These are phyloP conservation scores for Dasyornis broadbenti DNA, from an alignment of 2,113 vertebrate genomes.

Conservation along the genomic window DNA sequence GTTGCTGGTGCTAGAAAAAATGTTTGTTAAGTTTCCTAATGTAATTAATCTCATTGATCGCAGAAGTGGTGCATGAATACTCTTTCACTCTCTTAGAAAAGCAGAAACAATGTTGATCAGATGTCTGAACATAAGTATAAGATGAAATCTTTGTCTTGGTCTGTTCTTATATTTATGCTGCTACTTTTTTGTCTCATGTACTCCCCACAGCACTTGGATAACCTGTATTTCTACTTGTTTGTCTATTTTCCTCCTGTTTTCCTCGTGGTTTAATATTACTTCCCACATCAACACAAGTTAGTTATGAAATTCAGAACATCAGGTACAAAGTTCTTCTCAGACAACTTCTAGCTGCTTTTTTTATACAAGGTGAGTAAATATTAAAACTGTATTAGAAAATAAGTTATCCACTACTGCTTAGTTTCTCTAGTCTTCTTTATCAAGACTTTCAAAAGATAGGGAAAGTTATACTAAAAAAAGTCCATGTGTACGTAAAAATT, in stretches of 20 bases:
- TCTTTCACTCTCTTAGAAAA: background rate
- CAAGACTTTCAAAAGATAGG: background rate
- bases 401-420: background rate
- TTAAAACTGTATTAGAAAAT: background rate
- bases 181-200: background rate
- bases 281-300: background rate
- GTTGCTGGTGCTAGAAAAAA: background rate
- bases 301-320: background rate
- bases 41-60: background rate
- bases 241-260: background rate
- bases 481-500: background rate
- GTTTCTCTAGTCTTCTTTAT: background rate
- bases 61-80: background rate
- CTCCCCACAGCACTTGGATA: fast-evolving
- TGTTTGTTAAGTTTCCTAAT: background rate
- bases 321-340: background rate
- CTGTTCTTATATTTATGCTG: background rate
- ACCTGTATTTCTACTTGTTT: background rate
- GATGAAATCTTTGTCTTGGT: background rate
- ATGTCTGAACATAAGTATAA: background rate
- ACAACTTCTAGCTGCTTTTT: background rate
- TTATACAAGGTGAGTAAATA: background rate
- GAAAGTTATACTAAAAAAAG: background rate
- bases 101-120: background rate
- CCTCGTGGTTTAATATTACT: background rate